Conservation (phyloP, 2,113 vertebrate species). For the Andinoacara biseriatus region DNA sequence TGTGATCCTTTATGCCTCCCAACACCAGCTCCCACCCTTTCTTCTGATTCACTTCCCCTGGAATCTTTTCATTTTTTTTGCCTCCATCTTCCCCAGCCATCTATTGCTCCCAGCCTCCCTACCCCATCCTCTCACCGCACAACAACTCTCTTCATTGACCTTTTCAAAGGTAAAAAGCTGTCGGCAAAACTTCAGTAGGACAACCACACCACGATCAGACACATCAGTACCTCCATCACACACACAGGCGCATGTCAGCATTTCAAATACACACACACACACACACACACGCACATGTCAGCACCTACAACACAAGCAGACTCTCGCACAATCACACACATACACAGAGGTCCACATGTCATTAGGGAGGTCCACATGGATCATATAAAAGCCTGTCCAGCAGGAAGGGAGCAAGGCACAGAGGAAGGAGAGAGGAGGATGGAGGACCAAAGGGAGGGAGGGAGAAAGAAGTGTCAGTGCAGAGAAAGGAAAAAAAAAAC, state of each 20-base stretch:
- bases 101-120: not conserved
- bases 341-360: constrained; percentile 44
- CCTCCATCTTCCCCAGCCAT: not conserved
- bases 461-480: constrained; percentile 13
- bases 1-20: not conserved
- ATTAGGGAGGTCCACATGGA: constrained; percentile 69
- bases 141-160: not conserved
- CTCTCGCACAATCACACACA: not conserved
- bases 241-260: constrained; percentile 34
- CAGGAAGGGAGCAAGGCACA: constrained; percentile 45
- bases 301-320: constrained; percentile 40
- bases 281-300: constrained; percentile 41
- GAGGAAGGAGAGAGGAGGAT: constrained; percentile 25
- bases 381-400: constrained; percentile 63
- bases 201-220: constrained; percentile 57
- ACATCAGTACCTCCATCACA: constrained; percentile 64
- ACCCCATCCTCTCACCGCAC: not conserved
- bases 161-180: constrained; percentile 65
- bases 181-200: constrained; percentile 53
- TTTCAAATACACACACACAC: constrained; percentile 29
- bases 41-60: not conserved
- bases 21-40: not conserved
- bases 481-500: not conserved
- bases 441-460: not conserved
- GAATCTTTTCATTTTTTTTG: not conserved